A percentile compares a stretch with the other conserved stretches of the same genome.
Conservation (phyloP, 2,888 invertebrate genomes). For the Latrodectus elegans region DNA sequence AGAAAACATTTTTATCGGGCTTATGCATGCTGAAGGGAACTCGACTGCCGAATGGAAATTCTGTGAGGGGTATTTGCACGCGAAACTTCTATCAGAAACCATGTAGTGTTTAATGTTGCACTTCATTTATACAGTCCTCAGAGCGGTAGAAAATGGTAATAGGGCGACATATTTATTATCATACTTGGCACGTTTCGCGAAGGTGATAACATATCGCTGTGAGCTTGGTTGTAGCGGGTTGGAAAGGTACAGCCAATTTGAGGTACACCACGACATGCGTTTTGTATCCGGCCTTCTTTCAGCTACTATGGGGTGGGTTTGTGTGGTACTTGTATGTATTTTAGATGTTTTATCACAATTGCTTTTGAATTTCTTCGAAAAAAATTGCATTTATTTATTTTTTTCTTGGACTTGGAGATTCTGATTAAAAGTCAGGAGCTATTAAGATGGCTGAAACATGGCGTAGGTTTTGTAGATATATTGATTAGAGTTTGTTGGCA, state of each 20-base stretch:
- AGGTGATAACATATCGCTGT: slow-evolving; percentile 64
- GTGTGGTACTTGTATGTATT: too few relatives aligned
- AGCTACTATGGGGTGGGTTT: too few relatives aligned
- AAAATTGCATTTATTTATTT: too few relatives aligned
- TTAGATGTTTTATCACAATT: too few relatives aligned
- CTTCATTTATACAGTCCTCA: slow-evolving; percentile 51
- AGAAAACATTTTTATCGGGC: not conserved
- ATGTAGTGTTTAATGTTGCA: slow-evolving; percentile 65
- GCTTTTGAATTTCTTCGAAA: too few relatives aligned
- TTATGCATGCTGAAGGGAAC: slow-evolving; percentile 38
- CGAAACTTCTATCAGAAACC: slow-evolving; percentile 57
- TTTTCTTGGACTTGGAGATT: too few relatives aligned
- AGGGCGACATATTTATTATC: slow-evolving; percentile 33
- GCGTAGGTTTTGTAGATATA: too few relatives aligned
- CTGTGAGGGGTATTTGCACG: slow-evolving; percentile 46
- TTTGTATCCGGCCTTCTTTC: slow-evolving; percentile 31
- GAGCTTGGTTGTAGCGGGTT: not conserved
- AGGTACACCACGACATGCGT: slow-evolving; percentile 38
- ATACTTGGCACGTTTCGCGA: slow-evolving; percentile 51
- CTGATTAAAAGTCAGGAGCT: too few relatives aligned
- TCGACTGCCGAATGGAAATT: too few relatives aligned
- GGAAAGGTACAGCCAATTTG: slow-evolving; percentile 14
- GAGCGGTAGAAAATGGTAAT: slow-evolving; percentile 12
- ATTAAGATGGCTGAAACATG: too few relatives aligned
- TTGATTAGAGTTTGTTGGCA: too few relatives aligned